Conservation (phyloP, 2,113 vertebrate species). For the Grantiella picta region DNA sequence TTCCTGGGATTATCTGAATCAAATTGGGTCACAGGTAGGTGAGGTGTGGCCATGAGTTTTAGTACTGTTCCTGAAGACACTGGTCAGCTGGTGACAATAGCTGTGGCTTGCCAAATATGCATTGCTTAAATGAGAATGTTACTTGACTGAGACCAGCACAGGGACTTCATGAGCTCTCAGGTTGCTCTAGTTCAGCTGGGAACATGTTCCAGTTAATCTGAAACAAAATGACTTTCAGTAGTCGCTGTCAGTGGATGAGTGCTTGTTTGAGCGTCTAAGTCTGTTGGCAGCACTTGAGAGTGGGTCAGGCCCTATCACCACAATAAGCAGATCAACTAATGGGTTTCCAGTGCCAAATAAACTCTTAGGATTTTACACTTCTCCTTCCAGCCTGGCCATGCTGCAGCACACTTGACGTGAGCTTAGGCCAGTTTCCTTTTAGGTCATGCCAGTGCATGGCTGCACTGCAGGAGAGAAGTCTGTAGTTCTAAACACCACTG, state of each 20-base stretch:
- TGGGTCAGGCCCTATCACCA: not conserved
- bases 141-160: not conserved
- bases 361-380: not conserved
- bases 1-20: not conserved
- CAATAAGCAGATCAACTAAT: not conserved
- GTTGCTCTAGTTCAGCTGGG: not conserved
- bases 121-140: not conserved
- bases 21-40: not conserved
- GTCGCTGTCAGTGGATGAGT: not conserved
- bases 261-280: not conserved
- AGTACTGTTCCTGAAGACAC: not conserved
- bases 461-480: not conserved
- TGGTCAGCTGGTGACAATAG: not conserved
- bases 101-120: not conserved
- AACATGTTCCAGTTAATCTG: not conserved
- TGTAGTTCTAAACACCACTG: not conserved
- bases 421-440: not conserved
- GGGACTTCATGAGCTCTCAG: not conserved
- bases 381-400: not conserved
- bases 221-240: not conserved
- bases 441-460: not conserved
- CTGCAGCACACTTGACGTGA: fast-evolving
- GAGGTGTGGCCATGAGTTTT: not conserved
- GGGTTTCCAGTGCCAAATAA: not conserved
- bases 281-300: not conserved